A percentile compares a stretch with the other conserved stretches of the same genome.
These are phyloP conservation scores for Orestias chungarensis DNA, from an alignment of 2,797 vertebrate species.

Conservation along the genomic window DNA sequence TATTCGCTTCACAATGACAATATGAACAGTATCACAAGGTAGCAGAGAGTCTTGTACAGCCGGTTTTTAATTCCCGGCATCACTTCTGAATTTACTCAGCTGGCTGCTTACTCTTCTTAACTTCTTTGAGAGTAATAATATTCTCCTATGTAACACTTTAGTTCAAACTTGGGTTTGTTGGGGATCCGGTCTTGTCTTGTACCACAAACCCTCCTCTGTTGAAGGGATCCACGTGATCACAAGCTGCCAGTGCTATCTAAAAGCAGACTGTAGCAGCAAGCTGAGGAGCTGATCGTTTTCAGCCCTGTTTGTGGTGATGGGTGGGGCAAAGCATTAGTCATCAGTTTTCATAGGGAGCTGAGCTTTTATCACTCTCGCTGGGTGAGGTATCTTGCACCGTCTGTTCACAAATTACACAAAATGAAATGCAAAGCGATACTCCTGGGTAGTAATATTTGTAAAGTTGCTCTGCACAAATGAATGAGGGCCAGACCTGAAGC, in stretches of 20 bases:
- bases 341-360: slow-evolving; percentile 55
- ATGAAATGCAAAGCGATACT: not conserved
- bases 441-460: not conserved
- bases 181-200: not conserved
- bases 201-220: not conserved
- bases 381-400: slow-evolving; percentile 16
- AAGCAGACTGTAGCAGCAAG: slow-evolving; percentile 21
- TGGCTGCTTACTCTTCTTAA: slow-evolving; percentile 1
- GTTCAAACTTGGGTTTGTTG: not conserved
- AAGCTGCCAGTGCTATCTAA: slow-evolving; percentile 39
- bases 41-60: not conserved
- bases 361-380: slow-evolving; percentile 20
- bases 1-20: not conserved
- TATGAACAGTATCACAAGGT: not conserved
- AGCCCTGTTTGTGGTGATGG: slow-evolving; percentile 53
- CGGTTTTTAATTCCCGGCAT: not conserved
- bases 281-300: slow-evolving; percentile 30
- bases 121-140: not conserved
- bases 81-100: slow-evolving; percentile 5
- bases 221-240: slow-evolving; percentile 17
- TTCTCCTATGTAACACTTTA: slow-evolving; percentile 5
- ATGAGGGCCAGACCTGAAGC: slow-evolving; percentile 5
- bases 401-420: slow-evolving; percentile 4
- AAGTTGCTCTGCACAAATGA: not conserved
- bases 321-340: slow-evolving; percentile 76